A percentile compares a stretch with the other conserved stretches of the same genome.
phyloP scores from a whole-genome alignment of 2,113 vertebrate species.

The Colossoma macropomum region DNA sequence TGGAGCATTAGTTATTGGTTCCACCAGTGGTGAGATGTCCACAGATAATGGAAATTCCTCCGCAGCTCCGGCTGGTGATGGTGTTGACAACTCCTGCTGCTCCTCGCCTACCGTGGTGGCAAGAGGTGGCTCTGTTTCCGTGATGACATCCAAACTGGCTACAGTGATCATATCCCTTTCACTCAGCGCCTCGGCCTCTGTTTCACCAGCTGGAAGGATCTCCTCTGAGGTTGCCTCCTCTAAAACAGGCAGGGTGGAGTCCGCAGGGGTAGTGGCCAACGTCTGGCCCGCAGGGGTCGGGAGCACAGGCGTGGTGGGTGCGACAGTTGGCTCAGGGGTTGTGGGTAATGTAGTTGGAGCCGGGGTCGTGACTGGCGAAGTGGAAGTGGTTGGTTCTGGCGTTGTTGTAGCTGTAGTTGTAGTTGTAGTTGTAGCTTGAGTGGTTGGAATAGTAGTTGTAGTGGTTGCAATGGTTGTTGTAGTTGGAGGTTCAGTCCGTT shows the following conservation, averaged over 20 bases:
- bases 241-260: slow-evolving; percentile 41
- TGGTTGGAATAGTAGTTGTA: slow-evolving; percentile 43
- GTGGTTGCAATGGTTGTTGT: not conserved
- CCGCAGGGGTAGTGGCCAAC: slow-evolving; percentile 40
- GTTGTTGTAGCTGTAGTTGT: slow-evolving; percentile 49
- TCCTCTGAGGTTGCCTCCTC: slow-evolving; percentile 34
- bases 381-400: slow-evolving; percentile 56
- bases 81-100: slow-evolving; percentile 6
- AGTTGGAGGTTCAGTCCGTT: slow-evolving; percentile 39
- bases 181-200: slow-evolving; percentile 44
- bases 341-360: slow-evolving; percentile 51
- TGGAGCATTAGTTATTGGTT: slow-evolving; percentile 61
- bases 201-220: slow-evolving; percentile 21
- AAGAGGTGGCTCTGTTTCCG: slow-evolving; percentile 48
- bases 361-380: slow-evolving; percentile 28
- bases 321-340: slow-evolving; percentile 48
- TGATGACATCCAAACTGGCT: not conserved
- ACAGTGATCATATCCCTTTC: slow-evolving; percentile 39
- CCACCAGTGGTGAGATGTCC: slow-evolving; percentile 42
- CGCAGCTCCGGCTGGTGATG: not conserved
- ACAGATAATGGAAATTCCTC: slow-evolving; percentile 55
- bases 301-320: slow-evolving; percentile 40
- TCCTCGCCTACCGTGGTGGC: slow-evolving; percentile 52
- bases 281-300: slow-evolving; percentile 46
- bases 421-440: not conserved